These are phyloP conservation scores for Dendrolimus punctatus DNA, from an alignment of 1,140 invertebrate species.

Conservation along the genomic window DNA sequence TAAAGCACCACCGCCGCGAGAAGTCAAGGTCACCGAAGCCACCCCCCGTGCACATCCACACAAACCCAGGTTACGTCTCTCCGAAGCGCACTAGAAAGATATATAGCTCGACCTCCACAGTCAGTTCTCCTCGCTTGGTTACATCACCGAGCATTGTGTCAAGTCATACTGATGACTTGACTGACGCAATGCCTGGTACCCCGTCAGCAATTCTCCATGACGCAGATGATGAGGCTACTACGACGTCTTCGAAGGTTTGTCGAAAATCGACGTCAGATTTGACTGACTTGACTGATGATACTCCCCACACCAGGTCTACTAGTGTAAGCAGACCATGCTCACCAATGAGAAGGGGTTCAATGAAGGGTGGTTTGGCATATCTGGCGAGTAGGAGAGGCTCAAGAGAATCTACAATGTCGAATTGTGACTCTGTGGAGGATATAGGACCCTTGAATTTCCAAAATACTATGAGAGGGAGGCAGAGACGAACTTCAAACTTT, in stretches of 20 bases:
- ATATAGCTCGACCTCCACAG: constrained; percentile 62
- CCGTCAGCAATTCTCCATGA: constrained; percentile 50
- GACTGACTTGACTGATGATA: constrained; percentile 77
- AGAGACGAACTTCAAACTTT: constrained; percentile 87
- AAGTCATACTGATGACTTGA: constrained; percentile 61
- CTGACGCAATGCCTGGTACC: constrained; percentile 48
- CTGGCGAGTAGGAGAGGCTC: constrained; percentile 83
- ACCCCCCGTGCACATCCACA: constrained; percentile 67
- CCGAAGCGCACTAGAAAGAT: constrained; percentile 60
- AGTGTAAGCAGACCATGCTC: constrained; percentile 75
- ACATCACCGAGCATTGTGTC: constrained; percentile 65
- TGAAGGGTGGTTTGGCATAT: constrained; percentile 81
- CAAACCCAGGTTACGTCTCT: constrained; percentile 68
- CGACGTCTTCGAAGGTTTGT: constrained; percentile 62
- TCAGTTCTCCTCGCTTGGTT: constrained; percentile 55
- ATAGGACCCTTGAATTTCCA: constrained; percentile 85
- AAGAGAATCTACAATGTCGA: constrained; percentile 74
- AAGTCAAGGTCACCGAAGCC: constrained; percentile 60
- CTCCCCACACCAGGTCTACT: constrained; percentile 74
- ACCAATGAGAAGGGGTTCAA: constrained; percentile 73
- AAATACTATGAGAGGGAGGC: constrained; percentile 80
- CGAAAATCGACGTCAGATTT: constrained; percentile 83
- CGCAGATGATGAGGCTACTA: constrained; percentile 54
- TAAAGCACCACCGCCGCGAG: constrained; percentile 53
- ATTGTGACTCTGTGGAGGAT: constrained; percentile 80